Evolutionary conservation across 1,140 invertebrate genomes (phyloP), one percentile per base, ranked within the genome.

Genomic region (Anagrus nilaparvatae): DNA sequence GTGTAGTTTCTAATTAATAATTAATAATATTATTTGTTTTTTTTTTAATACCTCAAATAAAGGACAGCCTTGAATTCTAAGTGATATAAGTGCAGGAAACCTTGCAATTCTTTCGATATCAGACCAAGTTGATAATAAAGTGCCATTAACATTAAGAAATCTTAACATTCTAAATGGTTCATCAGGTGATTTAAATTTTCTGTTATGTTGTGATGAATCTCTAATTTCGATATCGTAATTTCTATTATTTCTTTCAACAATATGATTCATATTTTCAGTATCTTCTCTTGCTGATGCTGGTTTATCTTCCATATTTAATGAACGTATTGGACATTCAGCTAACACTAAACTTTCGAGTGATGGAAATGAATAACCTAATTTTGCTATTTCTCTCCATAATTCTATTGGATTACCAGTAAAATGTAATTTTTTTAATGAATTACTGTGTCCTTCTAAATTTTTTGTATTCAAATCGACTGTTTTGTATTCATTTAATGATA

Each of bases 401-500:
- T 75, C 74, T 2, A 94, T 72, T 0, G 80, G 84, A 69, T 93
- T 94, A 4, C 84, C 83, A 21, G 81, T 86, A 49, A 88, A 87
- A 59, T 86, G 83, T 6, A 91, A 63, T 49, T 79, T 82, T 58
- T 79, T 83, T 10, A 87, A 53, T n/a, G 75, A 71, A 6, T 65
- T 54, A 50, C 84, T 81, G 17, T 63, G 63, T 25, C 71, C 67
- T 27, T 60, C 57, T 6, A 58, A 55, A 34, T 64, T 61, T 36
- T 66, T 59, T 46, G 65, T 55, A 41, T 65, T 64, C 1, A 80
- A 45, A n/a, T 81, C 73, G 2, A 94, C 80, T 43, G 76, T 74
- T 12, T 72, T 74, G 61, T 89, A 93, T 51, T 89, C 81, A 60
- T 90, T 90, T 10, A 93, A 70, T 49, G 88, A 92, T 44, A 95